Conservation (phyloP, 2,113 vertebrate genomes). For the Brienomyrus brachyistius region DNA sequence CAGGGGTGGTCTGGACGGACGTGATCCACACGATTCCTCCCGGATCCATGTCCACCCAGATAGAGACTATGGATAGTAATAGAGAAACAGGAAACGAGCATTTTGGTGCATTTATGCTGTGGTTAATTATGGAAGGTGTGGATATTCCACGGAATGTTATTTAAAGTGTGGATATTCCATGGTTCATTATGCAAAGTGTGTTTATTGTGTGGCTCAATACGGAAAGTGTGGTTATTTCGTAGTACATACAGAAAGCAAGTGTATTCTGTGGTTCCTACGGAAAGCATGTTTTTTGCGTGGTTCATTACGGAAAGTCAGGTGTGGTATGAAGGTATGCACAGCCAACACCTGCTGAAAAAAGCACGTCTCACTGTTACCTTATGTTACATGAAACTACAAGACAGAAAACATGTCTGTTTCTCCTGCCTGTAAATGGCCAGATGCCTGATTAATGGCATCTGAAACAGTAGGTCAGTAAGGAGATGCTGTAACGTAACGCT, state of each 20-base stretch:
- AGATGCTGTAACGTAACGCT: constrained; percentile 44
- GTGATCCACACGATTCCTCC: background rate
- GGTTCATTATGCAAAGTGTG: too few species aligned
- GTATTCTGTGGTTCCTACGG: background rate
- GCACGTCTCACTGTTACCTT: background rate
- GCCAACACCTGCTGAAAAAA: background rate
- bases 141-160: background rate
- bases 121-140: background rate
- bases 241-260: too few species aligned
- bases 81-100: background rate
- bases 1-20: background rate
- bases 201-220: too few species aligned
- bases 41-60: background rate
- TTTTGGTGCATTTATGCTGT: background rate
- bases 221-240: background rate
- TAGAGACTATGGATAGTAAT: background rate
- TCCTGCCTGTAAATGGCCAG: constrained; percentile 24
- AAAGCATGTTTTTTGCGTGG: background rate
- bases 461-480: constrained; percentile 28
- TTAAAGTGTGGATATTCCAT: background rate
- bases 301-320: background rate
- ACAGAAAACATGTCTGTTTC: constrained; percentile 41
- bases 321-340: background rate
- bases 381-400: constrained; percentile 27
- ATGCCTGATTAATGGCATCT: constrained; percentile 30